A percentile compares a stretch with the other conserved stretches of the same genome.
Evolutionary conservation across 2,888 invertebrate species (phyloP).

Genomic region (Bombylius major): DNA sequence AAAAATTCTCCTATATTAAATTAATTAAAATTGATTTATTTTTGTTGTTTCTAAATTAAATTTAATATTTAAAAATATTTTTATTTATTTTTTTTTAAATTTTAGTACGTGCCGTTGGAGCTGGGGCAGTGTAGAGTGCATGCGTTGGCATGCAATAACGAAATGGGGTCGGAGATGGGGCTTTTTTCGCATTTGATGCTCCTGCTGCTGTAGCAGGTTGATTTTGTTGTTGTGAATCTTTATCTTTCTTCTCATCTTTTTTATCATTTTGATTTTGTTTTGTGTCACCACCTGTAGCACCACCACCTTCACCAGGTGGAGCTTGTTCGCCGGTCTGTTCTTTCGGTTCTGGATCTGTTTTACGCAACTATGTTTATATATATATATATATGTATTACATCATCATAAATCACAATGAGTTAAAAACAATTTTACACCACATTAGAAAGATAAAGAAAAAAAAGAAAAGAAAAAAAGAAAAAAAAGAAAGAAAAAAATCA

Average conservation of each 20-base stretch:
- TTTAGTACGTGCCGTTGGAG: slow-evolving; percentile 46
- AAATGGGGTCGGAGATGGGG: slow-evolving; percentile 33
- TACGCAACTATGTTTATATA: slow-evolving; percentile 27
- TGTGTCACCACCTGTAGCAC: slow-evolving; percentile 15
- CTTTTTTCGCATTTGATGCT: slow-evolving; percentile 26
- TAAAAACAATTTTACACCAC: too few relatives aligned
- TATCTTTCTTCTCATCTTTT: slow-evolving; percentile 5
- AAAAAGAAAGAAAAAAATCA: not conserved
- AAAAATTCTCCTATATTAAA: not conserved
- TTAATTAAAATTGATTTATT: not conserved
- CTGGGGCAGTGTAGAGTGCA: slow-evolving; percentile 47
- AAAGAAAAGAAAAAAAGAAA: slow-evolving; percentile 6
- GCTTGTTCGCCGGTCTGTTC: slow-evolving; percentile 23
- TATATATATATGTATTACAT: not conserved
- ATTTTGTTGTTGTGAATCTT: not conserved
- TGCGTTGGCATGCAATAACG: slow-evolving; percentile 50
- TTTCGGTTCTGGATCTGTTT: slow-evolving; percentile 22
- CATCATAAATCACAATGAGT: too few relatives aligned
- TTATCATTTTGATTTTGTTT: slow-evolving; percentile 14
- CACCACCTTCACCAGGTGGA: slow-evolving; percentile 10
- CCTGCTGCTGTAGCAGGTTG: slow-evolving; percentile 25
- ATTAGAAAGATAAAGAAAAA: slow-evolving; percentile 1
- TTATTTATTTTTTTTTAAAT: slow-evolving; percentile 1
- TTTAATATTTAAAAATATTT: not conserved
- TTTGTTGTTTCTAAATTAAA: not conserved